Evolutionary conservation across 2,888 invertebrate genomes (phyloP), one percentile per base, ranked within the genome.

Genomic region (Oligia latruncula): DNA sequence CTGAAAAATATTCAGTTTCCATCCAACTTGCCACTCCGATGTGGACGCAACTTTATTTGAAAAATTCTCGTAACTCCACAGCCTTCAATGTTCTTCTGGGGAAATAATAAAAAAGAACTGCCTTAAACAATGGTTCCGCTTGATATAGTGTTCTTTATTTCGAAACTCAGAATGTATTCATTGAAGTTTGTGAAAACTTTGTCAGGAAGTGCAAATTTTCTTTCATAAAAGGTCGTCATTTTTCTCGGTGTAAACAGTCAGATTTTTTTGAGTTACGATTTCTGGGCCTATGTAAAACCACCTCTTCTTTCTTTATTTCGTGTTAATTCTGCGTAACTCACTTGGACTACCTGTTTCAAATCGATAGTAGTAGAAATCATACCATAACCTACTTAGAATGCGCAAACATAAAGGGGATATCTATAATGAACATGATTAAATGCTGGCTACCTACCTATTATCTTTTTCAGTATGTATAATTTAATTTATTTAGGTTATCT

Each of bases 1-100:
- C 80, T 71, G 58, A 82, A 84, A 82, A 85, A 82, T 85, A 85
- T 86, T 85, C 76, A 71, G 85, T 75, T 82, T 73, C 52, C 71
- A 64, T 79, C 62, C 65, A 85, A 83, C 85, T 85, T 78, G 74
- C 74, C 85, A 85, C 86, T 85, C 74, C 17, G 67, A 71, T 64
- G 87, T 72, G 17, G 66, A 67, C 9, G 20, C 29, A 85, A 86
- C 76, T 86, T 87, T 82, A 87, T 87, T 87, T 74, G 58, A 80
- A 71, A 76, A 80, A 79, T 65, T 68, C 74, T 77, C 67, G 62
- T 76, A 74, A 82, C 84, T 85, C 75, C 15, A 17, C n/a, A 80
- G 67, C 71, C 80, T 68, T 70, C 77, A 74, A 78, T 81, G 77
- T 77, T 82, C 60, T 74, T 77, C 46, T 52, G 64, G 29, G 49